Base-by-base conservation (phyloP, 1,140 invertebrate species). In the Rhagoletis zephyria region DNA sequence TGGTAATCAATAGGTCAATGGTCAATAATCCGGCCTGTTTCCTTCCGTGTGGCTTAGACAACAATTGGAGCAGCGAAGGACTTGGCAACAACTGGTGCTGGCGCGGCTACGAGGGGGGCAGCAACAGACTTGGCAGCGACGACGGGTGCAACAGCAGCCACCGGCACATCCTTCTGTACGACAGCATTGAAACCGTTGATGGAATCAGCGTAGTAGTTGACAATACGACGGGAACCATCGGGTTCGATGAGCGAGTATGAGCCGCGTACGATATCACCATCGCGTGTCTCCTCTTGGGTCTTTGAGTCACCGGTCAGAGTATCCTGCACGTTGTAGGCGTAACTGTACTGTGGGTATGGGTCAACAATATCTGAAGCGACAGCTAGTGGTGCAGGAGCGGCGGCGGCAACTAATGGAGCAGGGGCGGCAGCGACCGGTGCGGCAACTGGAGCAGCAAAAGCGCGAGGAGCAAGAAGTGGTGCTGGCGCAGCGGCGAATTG, bases 181-280 rank as follows among this genome's bases (percentile, higher is more conserved):
- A 95, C 93, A 48, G 94, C 94, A 90, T 95, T 95, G 93, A 95
- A 94, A 89, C 94, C 94, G 89, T 94, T 94, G 88, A 94, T 91
- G 65, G 90, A 88, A 87, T 94, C 94, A 65, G 94, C 94, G 86
- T 93, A 93, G 92, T 95, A 95, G 87, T 94, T 94, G 85, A 95
- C 95, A 87, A 93, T 94, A 87, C 94, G 93, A 42, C 93, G 92
- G 74, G 94, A 94, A 88, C 95, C 94, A 88, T 95, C 95, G 70
- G 95, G 93, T 87, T 95, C 94, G 87, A 95, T 91, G 70, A 95
- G 90, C 9, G 93, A 94, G 93, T 95, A 95, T 87, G 94, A 94
- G 65, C 95, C 95, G 64, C 93, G 93, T 3, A 95, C 94, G n/a
- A 94, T 87, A 89, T 95, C 94, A 63, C 94, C 94, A 88, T 94